Evolutionary conservation across 2,113 vertebrate genomes (phyloP), one percentile per base, ranked within the genome.

Genomic region (Neomonachus schauinslandi): DNA sequence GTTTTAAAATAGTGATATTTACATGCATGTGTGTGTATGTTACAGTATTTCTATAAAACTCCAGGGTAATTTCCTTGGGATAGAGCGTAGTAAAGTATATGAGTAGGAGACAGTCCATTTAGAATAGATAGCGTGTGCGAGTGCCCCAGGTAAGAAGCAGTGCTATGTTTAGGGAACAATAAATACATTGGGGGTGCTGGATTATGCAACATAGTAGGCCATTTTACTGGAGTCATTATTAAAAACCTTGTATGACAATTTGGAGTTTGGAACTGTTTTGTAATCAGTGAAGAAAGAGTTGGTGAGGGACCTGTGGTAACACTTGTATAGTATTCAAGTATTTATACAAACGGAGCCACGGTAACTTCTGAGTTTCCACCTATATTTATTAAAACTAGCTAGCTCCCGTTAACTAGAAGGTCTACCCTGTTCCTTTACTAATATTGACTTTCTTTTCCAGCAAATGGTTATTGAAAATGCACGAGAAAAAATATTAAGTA

Each of bases 401-500:
- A 83, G 39, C 42, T 86, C 42, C 5, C 33, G 53, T 24, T 36
- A 26, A 33, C 46, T 95, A 31, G 7, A 89, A 93, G 53, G 11
- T 90, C n/a, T 94, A 16, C 88, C 31, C 21, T 96, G 21, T 53
- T 9, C 89, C 89, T 95, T 69, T 93, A 51, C 49, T 97, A 77
- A 93, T 96, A 36, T 0, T 95, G 46, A 81, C 77, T 98, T 94
- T 88, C 91, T 98, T 99, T 99, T 98, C 36, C 98, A 99, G 99
- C 99, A 99, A 99, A 99, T 99, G 96, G 99, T 99, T 98, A 99
- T 99, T 98, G 99, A 99, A 99, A 99, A 99, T 98, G 99, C 99
- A 88, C 99, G 99, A 95, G 99, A 99, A 98, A 99, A 99, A 98
- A 99, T 99, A 96, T 91, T 99, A 97, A 99, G 99, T 88, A 99